Conservation (phyloP, 2,113 vertebrate genomes). For the Lophura nycthemera region DNA sequence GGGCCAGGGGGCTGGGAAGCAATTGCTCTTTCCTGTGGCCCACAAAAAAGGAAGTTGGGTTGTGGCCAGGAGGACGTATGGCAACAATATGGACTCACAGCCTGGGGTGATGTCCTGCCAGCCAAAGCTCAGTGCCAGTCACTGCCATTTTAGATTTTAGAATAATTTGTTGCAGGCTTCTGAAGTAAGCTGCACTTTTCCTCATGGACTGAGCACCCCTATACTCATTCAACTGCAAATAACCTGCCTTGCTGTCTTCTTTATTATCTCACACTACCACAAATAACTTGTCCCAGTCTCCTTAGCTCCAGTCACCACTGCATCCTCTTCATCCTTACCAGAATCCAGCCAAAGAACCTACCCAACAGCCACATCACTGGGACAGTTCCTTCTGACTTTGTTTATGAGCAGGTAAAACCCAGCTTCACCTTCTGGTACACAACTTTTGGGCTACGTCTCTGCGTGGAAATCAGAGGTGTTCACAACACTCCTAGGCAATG, state of each 20-base stretch:
- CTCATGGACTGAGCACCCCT: not conserved
- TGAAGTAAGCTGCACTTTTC: not conserved
- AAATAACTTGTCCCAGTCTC: not conserved
- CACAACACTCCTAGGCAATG: accelerated
- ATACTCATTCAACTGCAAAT: not conserved
- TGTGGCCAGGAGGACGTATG: not conserved
- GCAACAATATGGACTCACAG: not conserved
- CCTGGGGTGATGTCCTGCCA: not conserved
- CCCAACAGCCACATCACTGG: not conserved
- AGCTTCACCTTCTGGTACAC: not conserved
- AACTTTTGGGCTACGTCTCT: not conserved
- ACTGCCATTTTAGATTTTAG: not conserved
- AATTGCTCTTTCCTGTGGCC: not conserved
- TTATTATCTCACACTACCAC: not conserved
- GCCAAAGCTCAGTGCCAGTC: not conserved
- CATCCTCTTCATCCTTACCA: not conserved
- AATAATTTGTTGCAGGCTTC: not conserved
- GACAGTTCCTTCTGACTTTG: not conserved
- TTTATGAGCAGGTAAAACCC: not conserved
- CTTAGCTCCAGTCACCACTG: not conserved
- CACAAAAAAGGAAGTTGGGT: not conserved
- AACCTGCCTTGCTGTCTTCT: not conserved
- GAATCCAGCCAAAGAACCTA: not conserved
- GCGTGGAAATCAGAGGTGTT: not conserved
- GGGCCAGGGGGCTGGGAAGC: not conserved